Conservation (phyloP, 2,888 invertebrate species). For the Drosophila putrida region DNA sequence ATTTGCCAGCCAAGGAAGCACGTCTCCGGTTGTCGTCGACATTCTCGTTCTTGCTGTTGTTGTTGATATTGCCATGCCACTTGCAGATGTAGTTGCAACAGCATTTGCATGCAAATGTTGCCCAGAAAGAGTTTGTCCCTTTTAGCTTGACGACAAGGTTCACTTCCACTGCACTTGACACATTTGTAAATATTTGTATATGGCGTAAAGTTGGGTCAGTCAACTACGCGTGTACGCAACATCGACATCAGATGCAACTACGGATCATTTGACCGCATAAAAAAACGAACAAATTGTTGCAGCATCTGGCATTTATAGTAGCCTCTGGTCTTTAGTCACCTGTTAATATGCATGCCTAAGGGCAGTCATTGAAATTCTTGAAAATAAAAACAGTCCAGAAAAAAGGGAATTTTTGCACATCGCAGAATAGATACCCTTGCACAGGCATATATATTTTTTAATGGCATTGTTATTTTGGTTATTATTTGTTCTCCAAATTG, state of each 20-base stretch:
- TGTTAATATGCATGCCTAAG: slow-evolving; percentile 59
- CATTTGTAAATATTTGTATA: slow-evolving; percentile 57
- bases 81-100: slow-evolving; percentile 42
- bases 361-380: slow-evolving; percentile 37
- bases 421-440: too few species aligned
- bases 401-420: too few species aligned
- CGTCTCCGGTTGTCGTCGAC: slow-evolving; percentile 42
- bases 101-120: slow-evolving; percentile 72
- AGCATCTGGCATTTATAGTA: slow-evolving; percentile 40
- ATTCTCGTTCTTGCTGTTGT: not conserved
- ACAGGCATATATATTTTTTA: too few species aligned
- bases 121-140: slow-evolving; percentile 35
- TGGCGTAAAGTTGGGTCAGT: slow-evolving; percentile 33
- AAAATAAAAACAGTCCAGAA: not conserved
- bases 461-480: too few species aligned
- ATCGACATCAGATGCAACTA: not conserved
- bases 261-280: slow-evolving; percentile 14
- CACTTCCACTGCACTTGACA: slow-evolving; percentile 48
- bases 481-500: too few species aligned
- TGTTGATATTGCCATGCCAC: slow-evolving; percentile 55
- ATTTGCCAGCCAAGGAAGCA: slow-evolving; percentile 62
- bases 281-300: slow-evolving; percentile 32
- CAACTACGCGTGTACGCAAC: slow-evolving; percentile 44
- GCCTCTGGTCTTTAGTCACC: slow-evolving; percentile 56
- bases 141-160: slow-evolving; percentile 47